phyloP scores from a whole-genome alignment of 2,113 vertebrate species.

The Holacanthus passer region DNA sequence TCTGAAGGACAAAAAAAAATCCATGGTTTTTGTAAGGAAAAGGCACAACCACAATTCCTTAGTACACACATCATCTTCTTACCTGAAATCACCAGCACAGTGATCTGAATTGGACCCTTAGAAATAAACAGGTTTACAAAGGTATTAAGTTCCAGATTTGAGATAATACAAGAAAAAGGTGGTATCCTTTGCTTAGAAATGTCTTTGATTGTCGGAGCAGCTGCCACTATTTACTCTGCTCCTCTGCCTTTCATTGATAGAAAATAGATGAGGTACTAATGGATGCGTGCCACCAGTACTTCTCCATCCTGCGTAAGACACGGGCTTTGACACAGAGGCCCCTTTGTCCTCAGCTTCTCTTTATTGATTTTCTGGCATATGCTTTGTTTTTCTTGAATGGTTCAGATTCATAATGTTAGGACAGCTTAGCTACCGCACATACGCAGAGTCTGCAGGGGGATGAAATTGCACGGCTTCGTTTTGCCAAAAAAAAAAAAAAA shows the following conservation, averaged over 20 bases:
- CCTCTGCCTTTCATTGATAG: slow-evolving; percentile 64
- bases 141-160: neutral
- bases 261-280: slow-evolving; percentile 71
- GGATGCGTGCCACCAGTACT: slow-evolving; percentile 58
- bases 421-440: slow-evolving; percentile 26
- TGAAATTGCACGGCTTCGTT: neutral
- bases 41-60: neutral
- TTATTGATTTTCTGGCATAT: slow-evolving; percentile 66
- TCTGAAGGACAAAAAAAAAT: neutral
- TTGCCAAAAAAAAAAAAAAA: slow-evolving; percentile 5
- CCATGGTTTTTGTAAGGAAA: neutral
- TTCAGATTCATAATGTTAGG: slow-evolving; percentile 40
- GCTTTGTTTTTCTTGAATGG: slow-evolving; percentile 54
- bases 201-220: slow-evolving; percentile 22
- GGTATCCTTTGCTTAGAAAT: neutral
- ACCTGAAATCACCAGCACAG: neutral
- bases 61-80: neutral
- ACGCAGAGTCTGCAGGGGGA: slow-evolving; percentile 22
- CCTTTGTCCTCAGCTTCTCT: slow-evolving; percentile 54
- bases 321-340: slow-evolving; percentile 30
- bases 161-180: neutral
- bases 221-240: slow-evolving; percentile 56
- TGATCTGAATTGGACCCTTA: neutral
- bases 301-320: slow-evolving; percentile 54
- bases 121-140: neutral